Evolutionary conservation across 35 echinoderm and acorn worm genomes (phyloP), one percentile per base, ranked within the genome.

Genomic region (Anneissia japonica): DNA sequence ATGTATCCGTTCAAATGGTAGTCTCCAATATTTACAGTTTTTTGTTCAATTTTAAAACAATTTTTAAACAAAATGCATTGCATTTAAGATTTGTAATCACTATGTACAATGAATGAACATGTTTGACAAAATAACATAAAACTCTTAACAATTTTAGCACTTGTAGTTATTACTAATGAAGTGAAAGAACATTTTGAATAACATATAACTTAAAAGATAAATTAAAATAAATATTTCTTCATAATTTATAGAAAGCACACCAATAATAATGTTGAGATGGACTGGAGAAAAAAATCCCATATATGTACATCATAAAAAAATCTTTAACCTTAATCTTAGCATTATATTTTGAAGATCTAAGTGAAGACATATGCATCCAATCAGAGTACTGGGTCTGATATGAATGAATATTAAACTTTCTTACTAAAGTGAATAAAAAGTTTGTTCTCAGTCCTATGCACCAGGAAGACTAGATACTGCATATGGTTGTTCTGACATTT

Each of bases 181-280:
- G 51, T 64, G 51, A 64, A 64, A 64, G 51, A 45, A 45, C 40
- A 45, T 45, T 64, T 9, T 64, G 51, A 64, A 64, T 64, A 64
- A 64, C 51, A 64, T 43, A 43, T 64, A 64, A 64, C 51, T 64
- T 64, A 64, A 64, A 64, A 64, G 51, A 64, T 64, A 64, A 64
- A 64, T 64, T 64, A 64, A 64, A 64, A 64, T 64, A 64, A 64
- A 64, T 64, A 64, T 64, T 64, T 64, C 9, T 64, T 64, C 51
- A 64, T 64, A 64, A 64, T 64, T 64, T 64, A 64, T 64, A 64
- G 51, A 64, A 64, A 64, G 51, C 51, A 64, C 51, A 64, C 51
- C 51, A 64, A 64, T 64, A 64, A n/a, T n/a, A n/a, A n/a, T 64
- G 19, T 64, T 64, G 10, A 64, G 51, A 64, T 64, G 51, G 51